Base-by-base conservation (phyloP, 23 tunicate genomes). In the Ciona savignyi region DNA sequence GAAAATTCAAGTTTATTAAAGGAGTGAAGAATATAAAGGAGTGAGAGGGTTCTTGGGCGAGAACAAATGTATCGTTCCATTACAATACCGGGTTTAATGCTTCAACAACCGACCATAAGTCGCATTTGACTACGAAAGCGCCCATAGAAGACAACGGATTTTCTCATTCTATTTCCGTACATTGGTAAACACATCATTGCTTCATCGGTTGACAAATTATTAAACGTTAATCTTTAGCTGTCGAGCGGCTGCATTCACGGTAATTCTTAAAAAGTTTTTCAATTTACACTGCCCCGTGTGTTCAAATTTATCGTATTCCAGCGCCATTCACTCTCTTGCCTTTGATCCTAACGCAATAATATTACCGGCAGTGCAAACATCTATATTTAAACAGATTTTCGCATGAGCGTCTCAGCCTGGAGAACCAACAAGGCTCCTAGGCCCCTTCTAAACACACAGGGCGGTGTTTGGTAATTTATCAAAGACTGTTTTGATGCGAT, bases 331-430 rank as follows among this genome's bases (percentile, higher is more conserved):
- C 33, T 27, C 42, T 33, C 65, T 23, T 3, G 33, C 33, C 73
- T 77, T 68, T 66, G 73, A 68, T 66, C 63, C 22, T 32, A 26
- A 48, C 28, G 69, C 56, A 74, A 74, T 62, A 74, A 74, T 51
- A 74, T 62, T 63, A 68, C 78, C 78, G 56, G 32, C 78, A 62
- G 69, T 19, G 64, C 78, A 74, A 74, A 74, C 69, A 62, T 2
- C 29, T 28, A 25, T 74, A 64, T 74, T 74, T 74, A 74, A 74
- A 74, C 78, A 74, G 78, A 74, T 74, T 74, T 42, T 6, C 56
- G 9, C 11, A 9, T 15, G 56, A 6, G 11, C 56, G 9, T 15
- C 56, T 42, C 11, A 42, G 15, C 9, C 56, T 9, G 56, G 11
- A 15, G 56, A 15, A 42, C 56, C 56, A 6, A 15, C 56, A 9